Conservation (phyloP, 2,797 vertebrate species). For the Lagorchestes hirsutus region DNA sequence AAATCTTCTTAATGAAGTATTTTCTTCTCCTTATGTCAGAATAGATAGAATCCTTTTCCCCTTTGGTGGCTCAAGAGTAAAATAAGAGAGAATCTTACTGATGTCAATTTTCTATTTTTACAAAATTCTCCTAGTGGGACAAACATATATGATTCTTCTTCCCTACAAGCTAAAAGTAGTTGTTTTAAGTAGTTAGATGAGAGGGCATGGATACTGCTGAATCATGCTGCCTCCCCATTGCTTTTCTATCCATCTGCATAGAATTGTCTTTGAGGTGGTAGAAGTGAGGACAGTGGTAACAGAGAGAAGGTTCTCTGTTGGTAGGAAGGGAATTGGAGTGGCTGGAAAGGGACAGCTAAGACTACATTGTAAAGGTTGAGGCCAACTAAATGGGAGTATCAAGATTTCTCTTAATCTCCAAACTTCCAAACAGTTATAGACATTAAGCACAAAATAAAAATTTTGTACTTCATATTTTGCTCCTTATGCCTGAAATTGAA, state of each 20-base stretch:
- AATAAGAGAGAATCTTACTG: not conserved
- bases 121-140: not conserved
- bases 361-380: not conserved
- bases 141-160: not conserved
- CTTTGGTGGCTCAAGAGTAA: not conserved
- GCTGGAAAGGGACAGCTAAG: not conserved
- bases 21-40: not conserved
- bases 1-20: not conserved
- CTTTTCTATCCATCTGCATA: not conserved
- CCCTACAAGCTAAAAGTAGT: not conserved
- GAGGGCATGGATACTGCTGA: not conserved
- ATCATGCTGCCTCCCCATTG: not conserved
- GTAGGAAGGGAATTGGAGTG: not conserved
- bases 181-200: not conserved
- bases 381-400: not conserved
- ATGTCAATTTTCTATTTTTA: not conserved
- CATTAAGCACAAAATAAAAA: not conserved
- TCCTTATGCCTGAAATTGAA: slow-evolving; percentile 29
- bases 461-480: slow-evolving; percentile 40
- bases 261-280: not conserved
- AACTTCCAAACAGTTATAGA: slow-evolving; percentile 12
- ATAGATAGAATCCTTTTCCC: not conserved
- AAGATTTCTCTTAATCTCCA: not conserved
- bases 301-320: not conserved
- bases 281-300: not conserved